These are phyloP conservation scores for Acridotheres tristis DNA, from an alignment of 2,797 vertebrate genomes.

Conservation along the genomic window DNA sequence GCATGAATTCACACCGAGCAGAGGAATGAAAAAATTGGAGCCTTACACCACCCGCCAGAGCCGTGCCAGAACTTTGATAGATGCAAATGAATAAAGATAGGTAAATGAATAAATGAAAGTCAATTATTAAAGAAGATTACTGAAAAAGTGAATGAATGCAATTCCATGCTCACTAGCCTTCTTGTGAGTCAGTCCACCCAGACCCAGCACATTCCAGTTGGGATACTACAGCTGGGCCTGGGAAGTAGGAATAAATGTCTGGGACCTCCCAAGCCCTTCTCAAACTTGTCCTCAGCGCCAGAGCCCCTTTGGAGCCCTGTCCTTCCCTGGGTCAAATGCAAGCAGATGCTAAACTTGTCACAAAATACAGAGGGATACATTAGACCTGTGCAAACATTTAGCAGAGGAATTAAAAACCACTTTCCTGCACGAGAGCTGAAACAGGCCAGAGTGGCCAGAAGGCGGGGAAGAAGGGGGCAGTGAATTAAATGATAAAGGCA, in stretches of 20 bases:
- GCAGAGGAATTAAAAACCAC: neutral
- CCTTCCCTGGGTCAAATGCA: neutral
- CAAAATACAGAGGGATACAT: neutral
- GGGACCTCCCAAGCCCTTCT: neutral
- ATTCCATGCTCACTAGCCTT: neutral
- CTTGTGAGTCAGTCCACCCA: neutral
- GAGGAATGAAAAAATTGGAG: neutral
- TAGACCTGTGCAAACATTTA: neutral
- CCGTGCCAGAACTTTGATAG: neutral
- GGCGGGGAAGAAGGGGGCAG: neutral
- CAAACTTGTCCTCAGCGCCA: rapidly evolving
- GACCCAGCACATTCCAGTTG: neutral
- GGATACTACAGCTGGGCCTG: neutral
- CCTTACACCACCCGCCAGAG: neutral
- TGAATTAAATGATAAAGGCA: neutral
- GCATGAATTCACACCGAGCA: neutral
- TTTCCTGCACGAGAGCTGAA: neutral
- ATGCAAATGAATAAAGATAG: constrained; percentile 9
- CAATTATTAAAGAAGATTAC: constrained; percentile 14
- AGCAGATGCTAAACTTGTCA: neutral
- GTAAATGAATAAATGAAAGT: constrained; percentile 38
- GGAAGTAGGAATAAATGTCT: neutral
- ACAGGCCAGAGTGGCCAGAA: neutral
- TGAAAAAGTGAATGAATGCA: constrained; percentile 28
- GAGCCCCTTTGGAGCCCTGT: neutral